Evolutionary conservation across 1,140 invertebrate species (phyloP).

Genomic region (Macrobrachium nipponense): DNA sequence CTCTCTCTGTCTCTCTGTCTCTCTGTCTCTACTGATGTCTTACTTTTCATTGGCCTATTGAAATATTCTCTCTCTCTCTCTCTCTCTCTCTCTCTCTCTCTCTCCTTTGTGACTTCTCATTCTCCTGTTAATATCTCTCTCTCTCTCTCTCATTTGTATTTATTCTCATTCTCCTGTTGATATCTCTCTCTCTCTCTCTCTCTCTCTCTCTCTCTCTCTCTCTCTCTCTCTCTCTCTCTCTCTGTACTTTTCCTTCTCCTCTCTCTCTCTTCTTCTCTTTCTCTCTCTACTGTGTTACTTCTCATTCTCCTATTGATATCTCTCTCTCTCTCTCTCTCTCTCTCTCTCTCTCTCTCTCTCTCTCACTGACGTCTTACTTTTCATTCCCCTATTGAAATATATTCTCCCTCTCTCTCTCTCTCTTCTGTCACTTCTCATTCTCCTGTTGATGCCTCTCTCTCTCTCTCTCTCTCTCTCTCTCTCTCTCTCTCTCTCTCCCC

Average conservation of each 20-base stretch:
- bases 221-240: neutral
- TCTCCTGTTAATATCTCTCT: too few species aligned
- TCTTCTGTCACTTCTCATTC: neutral
- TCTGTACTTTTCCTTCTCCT: neutral
- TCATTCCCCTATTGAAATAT: too few species aligned
- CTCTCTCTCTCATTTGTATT: too few species aligned
- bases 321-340: too few species aligned
- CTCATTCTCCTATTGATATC: too few species aligned
- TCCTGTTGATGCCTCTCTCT: conserved; percentile 6
- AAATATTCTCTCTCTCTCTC: neutral
- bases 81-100: neutral
- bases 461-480: conserved; percentile 16
- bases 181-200: neutral
- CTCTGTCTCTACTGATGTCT: neutral
- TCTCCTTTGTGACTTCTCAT: too few species aligned
- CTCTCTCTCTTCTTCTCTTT: neutral
- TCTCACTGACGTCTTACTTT: too few species aligned
- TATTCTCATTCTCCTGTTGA: neutral
- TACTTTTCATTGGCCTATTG: neutral
- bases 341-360: too few species aligned
- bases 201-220: neutral
- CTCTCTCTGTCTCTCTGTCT: neutral
- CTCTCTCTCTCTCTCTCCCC: neutral
- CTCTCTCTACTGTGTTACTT: neutral
- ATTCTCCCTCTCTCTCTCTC: too few species aligned